Conservation (phyloP, 2,888 invertebrate genomes). For the Lycocerus yunnanus region DNA sequence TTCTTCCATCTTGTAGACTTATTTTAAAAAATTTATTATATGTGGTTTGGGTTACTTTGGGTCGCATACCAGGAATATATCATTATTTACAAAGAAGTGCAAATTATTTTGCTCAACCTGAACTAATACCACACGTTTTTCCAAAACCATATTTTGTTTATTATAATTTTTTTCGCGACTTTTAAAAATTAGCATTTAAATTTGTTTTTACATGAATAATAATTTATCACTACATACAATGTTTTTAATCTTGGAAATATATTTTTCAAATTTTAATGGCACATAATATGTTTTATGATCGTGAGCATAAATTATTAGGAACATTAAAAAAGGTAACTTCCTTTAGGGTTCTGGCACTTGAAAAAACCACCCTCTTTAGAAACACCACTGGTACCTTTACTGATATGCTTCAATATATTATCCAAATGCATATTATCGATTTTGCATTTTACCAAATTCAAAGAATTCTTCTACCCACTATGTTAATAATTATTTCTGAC, state of each 20-base stretch:
- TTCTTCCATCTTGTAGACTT: slow-evolving; percentile 2
- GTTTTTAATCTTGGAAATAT: background rate
- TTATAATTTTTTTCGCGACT: background rate
- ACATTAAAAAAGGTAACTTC: slow-evolving; percentile 3
- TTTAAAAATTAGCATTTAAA: background rate
- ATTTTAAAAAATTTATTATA: background rate
- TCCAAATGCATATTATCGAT: background rate
- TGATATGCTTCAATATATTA: background rate
- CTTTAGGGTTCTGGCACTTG: background rate
- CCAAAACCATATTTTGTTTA: background rate
- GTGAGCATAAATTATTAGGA: background rate
- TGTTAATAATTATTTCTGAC: background rate
- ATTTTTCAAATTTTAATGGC: background rate
- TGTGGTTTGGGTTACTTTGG: background rate
- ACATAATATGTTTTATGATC: background rate
- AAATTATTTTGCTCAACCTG: background rate
- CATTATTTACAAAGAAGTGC: background rate
- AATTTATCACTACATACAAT: background rate
- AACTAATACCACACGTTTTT: background rate
- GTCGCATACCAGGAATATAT: background rate
- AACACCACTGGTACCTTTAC: background rate
- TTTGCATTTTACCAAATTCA: background rate
- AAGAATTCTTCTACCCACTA: background rate
- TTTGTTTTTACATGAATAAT: background rate
- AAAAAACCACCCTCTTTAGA: background rate